phyloP scores from a whole-genome alignment of 2,888 invertebrate species.

The Leptothorax acervorum region DNA sequence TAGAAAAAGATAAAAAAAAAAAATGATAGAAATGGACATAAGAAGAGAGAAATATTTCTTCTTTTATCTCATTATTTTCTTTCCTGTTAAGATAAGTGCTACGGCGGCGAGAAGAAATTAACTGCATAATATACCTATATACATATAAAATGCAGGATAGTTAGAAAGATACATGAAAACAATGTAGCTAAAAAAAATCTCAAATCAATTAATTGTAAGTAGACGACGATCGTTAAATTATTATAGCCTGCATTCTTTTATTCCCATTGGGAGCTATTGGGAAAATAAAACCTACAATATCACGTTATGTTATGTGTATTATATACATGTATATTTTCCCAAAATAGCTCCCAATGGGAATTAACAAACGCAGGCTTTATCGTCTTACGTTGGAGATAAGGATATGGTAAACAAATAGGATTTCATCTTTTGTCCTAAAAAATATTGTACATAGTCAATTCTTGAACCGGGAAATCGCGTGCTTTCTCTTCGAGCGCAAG shows the following conservation, averaged over 20 bases:
- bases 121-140: neutral
- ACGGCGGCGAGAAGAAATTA: neutral
- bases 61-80: neutral
- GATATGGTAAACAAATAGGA: neutral
- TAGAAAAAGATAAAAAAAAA: neutral
- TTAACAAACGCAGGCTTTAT: neutral
- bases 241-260: no score
- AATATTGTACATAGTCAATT: no score
- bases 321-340: no score
- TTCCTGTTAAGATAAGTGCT: neutral
- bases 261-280: no score
- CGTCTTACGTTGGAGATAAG: neutral
- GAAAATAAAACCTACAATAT: no score
- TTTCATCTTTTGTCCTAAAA: neutral
- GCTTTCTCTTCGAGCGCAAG: neutral
- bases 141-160: neutral
- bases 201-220: neutral
- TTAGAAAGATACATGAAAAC: neutral
- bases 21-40: neutral
- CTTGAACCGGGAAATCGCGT: neutral
- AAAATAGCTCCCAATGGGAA: no score
- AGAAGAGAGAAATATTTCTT: neutral
- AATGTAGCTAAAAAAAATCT: neutral
- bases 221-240: neutral
- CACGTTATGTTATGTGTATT: no score